Evolutionary conservation across 2,888 invertebrate species (phyloP).

Genomic region (Drosophila borborema): DNA sequence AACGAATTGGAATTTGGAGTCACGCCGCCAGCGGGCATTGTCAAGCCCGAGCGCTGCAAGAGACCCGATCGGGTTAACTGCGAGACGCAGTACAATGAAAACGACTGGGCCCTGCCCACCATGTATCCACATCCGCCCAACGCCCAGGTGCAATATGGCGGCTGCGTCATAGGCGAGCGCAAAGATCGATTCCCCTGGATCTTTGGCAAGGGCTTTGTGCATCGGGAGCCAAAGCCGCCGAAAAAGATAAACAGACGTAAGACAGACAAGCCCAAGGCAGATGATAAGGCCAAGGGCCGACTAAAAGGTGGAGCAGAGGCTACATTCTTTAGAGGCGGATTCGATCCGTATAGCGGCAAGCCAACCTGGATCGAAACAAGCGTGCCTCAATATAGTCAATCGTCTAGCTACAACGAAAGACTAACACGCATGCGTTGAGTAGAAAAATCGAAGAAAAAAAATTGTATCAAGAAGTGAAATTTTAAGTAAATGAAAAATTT

Average conservation of each 20-base stretch:
- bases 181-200: constrained; percentile 52
- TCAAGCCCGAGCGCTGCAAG: constrained; percentile 87
- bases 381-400: neutral
- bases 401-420: neutral
- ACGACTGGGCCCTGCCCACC: constrained; percentile 85
- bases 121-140: constrained; percentile 72
- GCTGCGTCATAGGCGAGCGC: constrained; percentile 74
- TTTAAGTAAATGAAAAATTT: constrained; percentile 1
- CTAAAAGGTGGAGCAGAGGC: constrained; percentile 42
- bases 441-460: neutral
- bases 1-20: constrained; percentile 90
- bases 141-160: constrained; percentile 69
- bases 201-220: constrained; percentile 57
- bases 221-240: constrained; percentile 35
- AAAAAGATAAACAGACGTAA: constrained; percentile 26
- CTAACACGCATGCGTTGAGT: neutral
- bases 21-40: constrained; percentile 89
- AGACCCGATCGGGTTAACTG: constrained; percentile 86
- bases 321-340: neutral
- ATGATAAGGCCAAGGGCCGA: neutral
- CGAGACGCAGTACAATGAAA: constrained; percentile 88
- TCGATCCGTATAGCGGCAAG: neutral
- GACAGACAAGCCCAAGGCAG: constrained; percentile 2
- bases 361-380: constrained; percentile 40
- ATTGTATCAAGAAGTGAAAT: neutral